A percentile compares a stretch with the other conserved stretches of the same genome.
Conservation (phyloP, 92 coral and sea anemone species). For the Isaurus tuberculatus region DNA sequence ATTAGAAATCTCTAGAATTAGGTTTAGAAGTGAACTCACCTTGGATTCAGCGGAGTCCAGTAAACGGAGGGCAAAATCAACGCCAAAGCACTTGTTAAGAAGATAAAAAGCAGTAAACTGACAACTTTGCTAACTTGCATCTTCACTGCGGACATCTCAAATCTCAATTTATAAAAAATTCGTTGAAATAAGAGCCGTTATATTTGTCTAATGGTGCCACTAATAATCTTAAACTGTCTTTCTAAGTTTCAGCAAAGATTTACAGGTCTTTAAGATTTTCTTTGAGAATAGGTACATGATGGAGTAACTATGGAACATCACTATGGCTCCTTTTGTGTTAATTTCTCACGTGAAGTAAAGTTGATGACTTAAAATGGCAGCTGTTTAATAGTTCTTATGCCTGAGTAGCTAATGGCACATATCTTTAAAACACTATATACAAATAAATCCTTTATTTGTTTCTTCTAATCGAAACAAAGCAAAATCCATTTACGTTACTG, state of each 20-base stretch:
- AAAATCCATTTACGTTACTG: background rate
- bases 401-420: background rate
- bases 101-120: background rate
- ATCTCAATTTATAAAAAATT: background rate
- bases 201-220: background rate
- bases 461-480: background rate
- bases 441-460: background rate
- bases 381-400: too few relatives aligned
- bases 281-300: background rate
- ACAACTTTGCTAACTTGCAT: background rate
- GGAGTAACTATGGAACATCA: background rate
- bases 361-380: background rate
- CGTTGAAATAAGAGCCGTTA: background rate
- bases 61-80: conserved; percentile 59
- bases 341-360: background rate
- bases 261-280: background rate
- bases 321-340: background rate
- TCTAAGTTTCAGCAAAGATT: background rate
- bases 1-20: too few relatives aligned
- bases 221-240: background rate
- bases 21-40: conserved; percentile 58
- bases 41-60: conserved; percentile 68
- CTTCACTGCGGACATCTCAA: background rate
- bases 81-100: background rate
- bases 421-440: background rate